Base-by-base conservation (phyloP, 2,888 invertebrate species). In the Nowickia ferox region DNA sequence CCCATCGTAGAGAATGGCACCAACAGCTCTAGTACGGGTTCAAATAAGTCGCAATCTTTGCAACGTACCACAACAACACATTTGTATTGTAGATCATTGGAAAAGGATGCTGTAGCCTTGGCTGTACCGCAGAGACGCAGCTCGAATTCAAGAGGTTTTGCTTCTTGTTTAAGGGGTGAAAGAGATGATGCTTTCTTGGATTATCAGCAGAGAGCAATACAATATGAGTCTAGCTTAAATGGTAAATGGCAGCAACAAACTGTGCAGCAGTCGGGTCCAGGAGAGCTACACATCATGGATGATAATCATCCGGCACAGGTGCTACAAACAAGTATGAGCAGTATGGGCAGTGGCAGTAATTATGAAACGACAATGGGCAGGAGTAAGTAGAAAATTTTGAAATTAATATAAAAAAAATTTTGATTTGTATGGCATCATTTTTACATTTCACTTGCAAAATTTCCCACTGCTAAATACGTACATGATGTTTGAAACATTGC, bases 91-190 rank as follows among this genome's bases (percentile, higher is more conserved):
- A 89, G 90, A 71, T 90, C 90, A 9, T 84, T 91, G 87, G 90
- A 90, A 77, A 90, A 89, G 71, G 89, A 89, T 79, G 89, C 88
- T 55, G 86, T 69, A 17, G 84, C 81, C 40, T 68, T 83, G 83
- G 86, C 86, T 8, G 79, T 84, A 9, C 83, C 86, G 1, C 90
- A 91, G 75, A 88, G 90, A 61, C 89, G 93, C 82, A 91, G 92
- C 44, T 92, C 92, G 85, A 86, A 86, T 57, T 93, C 93, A 17
- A 90, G 93, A 76, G 92, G 93, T 77, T 88, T 93, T 75, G 89
- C 93, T 72, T 93, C 93, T 76, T 93, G 93, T 88, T 87, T 93
- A 85, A 90, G 93, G 59, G 93, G 93, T 74, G 93, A 93, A 89
- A 91, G 92, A 71, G 88, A 88, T 76, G 93, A 93, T 88, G 93